Evolutionary conservation across 2,113 vertebrate genomes (phyloP).

Genomic region (Callipepla californica): DNA sequence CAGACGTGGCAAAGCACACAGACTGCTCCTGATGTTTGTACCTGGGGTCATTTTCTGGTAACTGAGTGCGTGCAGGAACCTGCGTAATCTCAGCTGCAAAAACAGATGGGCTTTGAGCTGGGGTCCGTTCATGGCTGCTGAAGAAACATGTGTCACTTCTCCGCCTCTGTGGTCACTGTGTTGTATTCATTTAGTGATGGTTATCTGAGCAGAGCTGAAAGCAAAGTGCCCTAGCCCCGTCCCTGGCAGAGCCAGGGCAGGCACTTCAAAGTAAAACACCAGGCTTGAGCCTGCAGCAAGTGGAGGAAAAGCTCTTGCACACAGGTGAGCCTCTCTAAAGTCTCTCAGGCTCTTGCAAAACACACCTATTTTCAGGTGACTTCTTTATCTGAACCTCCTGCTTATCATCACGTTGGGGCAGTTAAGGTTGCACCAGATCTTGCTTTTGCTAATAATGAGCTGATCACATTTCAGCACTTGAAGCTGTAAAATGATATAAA

Average conservation of each 20-base stretch:
- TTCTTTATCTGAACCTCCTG: conserved; percentile 15
- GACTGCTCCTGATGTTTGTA: background rate
- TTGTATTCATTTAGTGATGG: background rate
- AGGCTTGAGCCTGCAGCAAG: background rate
- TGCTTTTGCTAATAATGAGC: background rate
- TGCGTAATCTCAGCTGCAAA: background rate
- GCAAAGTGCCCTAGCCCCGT: background rate
- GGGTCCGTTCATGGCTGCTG: background rate
- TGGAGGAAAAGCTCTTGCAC: background rate
- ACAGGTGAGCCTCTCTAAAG: background rate
- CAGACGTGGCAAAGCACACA: conserved; percentile 23
- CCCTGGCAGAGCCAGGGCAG: background rate
- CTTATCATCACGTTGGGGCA: conserved; percentile 5
- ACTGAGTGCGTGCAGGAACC: background rate
- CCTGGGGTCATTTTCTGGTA: background rate
- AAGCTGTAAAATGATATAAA: background rate
- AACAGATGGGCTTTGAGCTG: background rate
- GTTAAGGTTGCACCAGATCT: background rate
- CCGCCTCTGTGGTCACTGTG: background rate
- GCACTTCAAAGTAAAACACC: background rate
- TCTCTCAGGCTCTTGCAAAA: background rate
- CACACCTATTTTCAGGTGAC: background rate
- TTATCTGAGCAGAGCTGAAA: conserved; percentile 31
- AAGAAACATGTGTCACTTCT: background rate
- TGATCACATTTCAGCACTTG: background rate